Evolutionary conservation across 1,140 invertebrate genomes (phyloP).

Genomic region (Phocides pigmalion): DNA sequence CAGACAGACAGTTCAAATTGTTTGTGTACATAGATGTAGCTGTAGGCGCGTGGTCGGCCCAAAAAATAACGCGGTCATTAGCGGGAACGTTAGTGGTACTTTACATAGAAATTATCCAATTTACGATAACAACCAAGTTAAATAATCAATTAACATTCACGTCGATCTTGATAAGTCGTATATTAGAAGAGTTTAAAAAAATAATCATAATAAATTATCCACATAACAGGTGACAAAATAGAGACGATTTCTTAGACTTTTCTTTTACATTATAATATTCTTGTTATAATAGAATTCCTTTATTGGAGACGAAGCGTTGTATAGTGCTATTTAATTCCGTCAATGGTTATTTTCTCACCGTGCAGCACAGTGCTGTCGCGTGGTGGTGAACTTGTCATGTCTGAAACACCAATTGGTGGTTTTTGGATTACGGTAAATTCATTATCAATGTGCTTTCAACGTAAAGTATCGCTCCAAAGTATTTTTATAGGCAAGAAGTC

Average conservation of each 20-base stretch:
- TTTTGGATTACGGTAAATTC: too few species aligned
- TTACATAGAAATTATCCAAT: constrained; percentile 28
- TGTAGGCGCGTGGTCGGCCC: constrained; percentile 6
- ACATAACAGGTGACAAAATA: neutral
- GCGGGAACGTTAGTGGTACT: neutral
- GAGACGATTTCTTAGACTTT: neutral
- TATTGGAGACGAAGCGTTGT: too few species aligned
- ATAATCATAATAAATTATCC: neutral
- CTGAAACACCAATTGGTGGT: too few species aligned
- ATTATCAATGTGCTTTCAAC: too few species aligned
- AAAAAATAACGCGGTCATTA: neutral
- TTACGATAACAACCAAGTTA: constrained; percentile 5
- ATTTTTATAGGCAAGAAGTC: too few species aligned
- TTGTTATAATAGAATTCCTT: neutral
- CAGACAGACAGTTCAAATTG: too few species aligned
- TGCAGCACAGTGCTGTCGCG: too few species aligned
- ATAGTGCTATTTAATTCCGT: too few species aligned
- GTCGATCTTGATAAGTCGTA: constrained; percentile 4
- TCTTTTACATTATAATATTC: neutral
- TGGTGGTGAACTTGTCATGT: too few species aligned
- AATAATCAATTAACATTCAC: constrained; percentile 17
- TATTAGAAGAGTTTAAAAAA: constrained; percentile 4
- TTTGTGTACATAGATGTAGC: neutral
- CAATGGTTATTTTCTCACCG: too few species aligned
- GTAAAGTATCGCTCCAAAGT: too few species aligned